These are phyloP conservation scores for Macquaria ambigua DNA, from an alignment of 2,113 vertebrate genomes.

Conservation along the genomic window DNA sequence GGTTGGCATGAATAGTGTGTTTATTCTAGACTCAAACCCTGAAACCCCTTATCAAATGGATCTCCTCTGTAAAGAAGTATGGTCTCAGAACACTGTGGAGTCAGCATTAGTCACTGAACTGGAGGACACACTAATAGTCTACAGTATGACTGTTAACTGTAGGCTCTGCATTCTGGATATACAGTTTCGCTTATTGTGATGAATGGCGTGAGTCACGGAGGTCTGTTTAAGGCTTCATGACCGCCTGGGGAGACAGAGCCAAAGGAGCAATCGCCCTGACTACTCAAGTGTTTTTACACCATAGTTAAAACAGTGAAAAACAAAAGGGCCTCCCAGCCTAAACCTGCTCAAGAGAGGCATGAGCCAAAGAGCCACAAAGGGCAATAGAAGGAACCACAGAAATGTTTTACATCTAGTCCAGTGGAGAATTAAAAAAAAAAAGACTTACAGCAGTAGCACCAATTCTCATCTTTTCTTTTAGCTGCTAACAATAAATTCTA, in stretches of 20 bases:
- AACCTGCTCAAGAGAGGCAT: conserved; percentile 37
- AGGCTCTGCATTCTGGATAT: conserved; percentile 28
- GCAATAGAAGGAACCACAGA: conserved; percentile 56
- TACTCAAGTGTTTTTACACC: conserved; percentile 65
- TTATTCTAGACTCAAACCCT: conserved; percentile 50
- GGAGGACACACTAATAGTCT: conserved; percentile 33
- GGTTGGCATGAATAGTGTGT: conserved; percentile 46
- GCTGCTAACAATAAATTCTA: conserved; percentile 2
- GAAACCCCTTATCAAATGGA: conserved; percentile 45
- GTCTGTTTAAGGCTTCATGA: conserved; percentile 51
- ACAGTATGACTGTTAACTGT: conserved; percentile 36
- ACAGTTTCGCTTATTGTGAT: conserved; percentile 62
- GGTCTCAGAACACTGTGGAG: conserved; percentile 53
- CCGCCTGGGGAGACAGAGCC: conserved; percentile 52
- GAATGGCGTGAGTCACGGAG: conserved; percentile 59
- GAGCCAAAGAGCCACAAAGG: conserved; percentile 44
- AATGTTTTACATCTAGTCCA: conserved; percentile 36
- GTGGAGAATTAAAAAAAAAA: conserved; percentile 9
- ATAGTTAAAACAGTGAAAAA: conserved; percentile 65
- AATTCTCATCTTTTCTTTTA: neutral
- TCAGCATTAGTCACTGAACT: conserved; percentile 59
- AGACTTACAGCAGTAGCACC: neutral
- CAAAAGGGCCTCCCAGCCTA: conserved; percentile 51
- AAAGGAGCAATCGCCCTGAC: conserved; percentile 29
- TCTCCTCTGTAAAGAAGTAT: conserved; percentile 17